Base-by-base conservation (phyloP, 2,888 invertebrate genomes). In the Pediacus dermestoides region DNA sequence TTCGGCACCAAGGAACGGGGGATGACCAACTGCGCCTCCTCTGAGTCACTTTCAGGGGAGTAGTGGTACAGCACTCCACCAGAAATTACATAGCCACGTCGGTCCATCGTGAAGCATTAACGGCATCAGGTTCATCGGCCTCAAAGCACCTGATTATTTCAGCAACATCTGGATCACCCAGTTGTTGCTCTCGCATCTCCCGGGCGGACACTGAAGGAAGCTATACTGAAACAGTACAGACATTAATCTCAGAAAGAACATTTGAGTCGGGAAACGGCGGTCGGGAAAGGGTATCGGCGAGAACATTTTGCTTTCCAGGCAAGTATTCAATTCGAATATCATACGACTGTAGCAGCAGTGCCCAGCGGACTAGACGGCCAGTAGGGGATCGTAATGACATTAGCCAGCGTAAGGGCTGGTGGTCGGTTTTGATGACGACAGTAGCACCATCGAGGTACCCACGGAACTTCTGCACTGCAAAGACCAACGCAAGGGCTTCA, bases 401-500 rank as follows among this genome's bases (percentile, higher is more conserved):
- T 3, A 74, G 43, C 68, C 70, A 74, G 58, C 67, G 66, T 16
- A 75, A 51, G 0, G 72, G 67, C 39, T 69, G 63, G 37, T 73
- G 73, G 39, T 74, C 74, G 0, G 68, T 70, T 2, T 60, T 42
- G 0, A 72, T 50, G 1, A 45, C 45, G 11, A 70, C 65, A 0
- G 48, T 30, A 3, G 54, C 21, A 1, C 64, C 61, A 33, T 68
- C 66, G 0, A 73, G 45, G 39, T 67, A 73, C 0, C 61, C 62
- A 12, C 66, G 16, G 9, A 50, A 48, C 39, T 68, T 68, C 8
- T 56, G 33, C 1, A 68, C 44, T 2, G 64, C 63, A 53, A 53
- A 68, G 3, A 58, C 45, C 1, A 54, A 27, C 1, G 57, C 55
- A 2, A 58, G 37, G 7, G 54, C 53, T 39, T 58, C 56, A 15